Percentiles rank a stretch among this genome's conserved stretches.
These are phyloP conservation scores for Zapus hudsonius DNA, from an alignment of 2,113 vertebrate genomes.

Conservation along the genomic window DNA sequence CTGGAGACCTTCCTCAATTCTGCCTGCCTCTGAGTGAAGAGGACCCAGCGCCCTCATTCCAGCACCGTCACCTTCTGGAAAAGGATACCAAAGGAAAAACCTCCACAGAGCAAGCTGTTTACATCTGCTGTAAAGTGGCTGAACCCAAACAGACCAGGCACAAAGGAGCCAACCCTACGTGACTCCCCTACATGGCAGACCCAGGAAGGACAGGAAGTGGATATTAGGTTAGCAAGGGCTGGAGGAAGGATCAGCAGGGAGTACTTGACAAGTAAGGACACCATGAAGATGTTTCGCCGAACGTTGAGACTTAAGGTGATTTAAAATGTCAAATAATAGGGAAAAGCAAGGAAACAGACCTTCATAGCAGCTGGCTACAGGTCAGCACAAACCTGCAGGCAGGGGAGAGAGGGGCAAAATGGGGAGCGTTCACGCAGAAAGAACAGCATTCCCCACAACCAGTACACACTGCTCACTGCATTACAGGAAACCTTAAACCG, in stretches of 20 bases:
- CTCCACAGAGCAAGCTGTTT: background rate
- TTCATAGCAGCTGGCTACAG: background rate
- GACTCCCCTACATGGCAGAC: no score
- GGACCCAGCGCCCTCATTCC: background rate
- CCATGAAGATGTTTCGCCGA: background rate
- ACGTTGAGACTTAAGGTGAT: no score
- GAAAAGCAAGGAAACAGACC: no score
- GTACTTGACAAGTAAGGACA: background rate
- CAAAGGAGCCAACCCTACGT: background rate
- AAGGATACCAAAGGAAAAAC: background rate
- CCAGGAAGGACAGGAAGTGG: constrained; percentile 1
- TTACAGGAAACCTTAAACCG: constrained; percentile 22
- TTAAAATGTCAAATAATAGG: no score
- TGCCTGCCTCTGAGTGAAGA: background rate
- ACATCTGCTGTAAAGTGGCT: background rate
- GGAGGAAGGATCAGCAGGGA: background rate
- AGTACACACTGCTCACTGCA: background rate
- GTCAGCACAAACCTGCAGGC: background rate
- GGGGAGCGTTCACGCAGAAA: background rate
- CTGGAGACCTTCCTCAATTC: constrained; percentile 3
- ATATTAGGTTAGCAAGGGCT: background rate
- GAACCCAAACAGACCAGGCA: constrained; percentile 26
- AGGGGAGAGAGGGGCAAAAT: no score
- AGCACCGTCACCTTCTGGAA: constrained; percentile 47
- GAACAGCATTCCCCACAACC: no score